Percentiles rank a stretch among this genome's conserved stretches.
Evolutionary conservation across 2,888 invertebrate genomes (phyloP).

Genomic region (Conistra vaccinii): DNA sequence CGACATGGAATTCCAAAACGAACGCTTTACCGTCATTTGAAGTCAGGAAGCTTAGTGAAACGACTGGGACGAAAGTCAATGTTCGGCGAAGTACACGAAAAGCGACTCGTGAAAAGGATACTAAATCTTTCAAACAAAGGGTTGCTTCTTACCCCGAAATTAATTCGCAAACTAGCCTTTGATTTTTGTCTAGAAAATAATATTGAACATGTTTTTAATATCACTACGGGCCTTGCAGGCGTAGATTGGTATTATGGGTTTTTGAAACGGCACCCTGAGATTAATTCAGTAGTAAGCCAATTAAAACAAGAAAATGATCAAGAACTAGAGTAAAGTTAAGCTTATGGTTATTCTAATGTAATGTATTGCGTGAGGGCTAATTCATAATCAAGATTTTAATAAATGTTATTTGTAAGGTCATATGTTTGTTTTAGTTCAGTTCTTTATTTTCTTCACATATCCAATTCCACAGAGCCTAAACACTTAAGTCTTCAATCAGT

Average conservation of each 20-base stretch:
- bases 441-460: background rate
- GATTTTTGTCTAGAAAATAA: constrained; percentile 25
- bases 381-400: background rate
- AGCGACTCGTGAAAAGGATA: constrained; percentile 15
- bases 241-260: constrained; percentile 20
- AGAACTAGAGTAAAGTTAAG: background rate
- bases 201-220: constrained; percentile 24
- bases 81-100: constrained; percentile 25
- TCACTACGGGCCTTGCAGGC: constrained; percentile 27
- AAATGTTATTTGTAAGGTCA: background rate
- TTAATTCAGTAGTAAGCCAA: background rate
- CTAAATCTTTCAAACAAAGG: background rate
- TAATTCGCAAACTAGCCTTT: constrained; percentile 32
- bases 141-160: background rate
- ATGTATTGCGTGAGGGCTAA: background rate
- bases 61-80: constrained; percentile 6
- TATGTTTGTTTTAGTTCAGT: background rate
- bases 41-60: constrained; percentile 17
- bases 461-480: background rate
- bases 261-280: constrained; percentile 20
- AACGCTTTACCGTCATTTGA: constrained; percentile 30
- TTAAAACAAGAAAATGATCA: background rate
- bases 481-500: background rate
- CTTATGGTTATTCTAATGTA: background rate
- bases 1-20: constrained; percentile 19